These are phyloP conservation scores for Colossoma macropomum DNA, from an alignment of 2,113 vertebrate genomes.

Conservation along the genomic window DNA sequence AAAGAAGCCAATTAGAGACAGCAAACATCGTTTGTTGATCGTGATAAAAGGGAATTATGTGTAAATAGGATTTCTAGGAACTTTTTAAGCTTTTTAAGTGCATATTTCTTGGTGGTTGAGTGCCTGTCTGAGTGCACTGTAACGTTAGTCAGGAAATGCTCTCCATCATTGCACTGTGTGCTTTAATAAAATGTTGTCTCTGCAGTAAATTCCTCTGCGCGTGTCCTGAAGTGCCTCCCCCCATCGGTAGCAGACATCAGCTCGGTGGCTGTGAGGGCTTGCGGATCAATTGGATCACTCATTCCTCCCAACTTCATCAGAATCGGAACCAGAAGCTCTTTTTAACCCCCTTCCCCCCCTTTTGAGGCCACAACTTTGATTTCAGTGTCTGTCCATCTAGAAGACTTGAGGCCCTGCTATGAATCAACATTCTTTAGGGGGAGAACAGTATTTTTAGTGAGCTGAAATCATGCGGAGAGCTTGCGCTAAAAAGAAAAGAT, in stretches of 20 bases:
- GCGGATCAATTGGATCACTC: slow-evolving; percentile 45
- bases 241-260: slow-evolving; percentile 15
- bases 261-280: slow-evolving; percentile 35
- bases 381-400: slow-evolving; percentile 26
- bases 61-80: too few species aligned
- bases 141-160: not conserved
- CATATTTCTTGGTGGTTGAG: too few species aligned
- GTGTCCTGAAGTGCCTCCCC: slow-evolving; percentile 12
- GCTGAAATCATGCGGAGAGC: slow-evolving; percentile 24
- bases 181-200: not conserved
- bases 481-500: slow-evolving; percentile 19
- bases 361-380: slow-evolving; percentile 34
- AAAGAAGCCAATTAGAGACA: too few species aligned
- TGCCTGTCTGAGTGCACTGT: too few species aligned
- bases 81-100: too few species aligned
- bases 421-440: not conserved
- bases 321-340: slow-evolving; percentile 49
- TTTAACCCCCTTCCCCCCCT: slow-evolving; percentile 26
- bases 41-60: too few species aligned
- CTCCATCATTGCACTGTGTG: not conserved
- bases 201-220: slow-evolving; percentile 50
- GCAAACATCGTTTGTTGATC: too few species aligned
- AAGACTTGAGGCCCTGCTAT: slow-evolving; percentile 25
- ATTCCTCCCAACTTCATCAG: slow-evolving; percentile 49
- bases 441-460: slow-evolving; percentile 51